These are phyloP conservation scores for Umimayanthus chanpuru DNA, from an alignment of 92 coral and sea anemone genomes.

Conservation along the genomic window DNA sequence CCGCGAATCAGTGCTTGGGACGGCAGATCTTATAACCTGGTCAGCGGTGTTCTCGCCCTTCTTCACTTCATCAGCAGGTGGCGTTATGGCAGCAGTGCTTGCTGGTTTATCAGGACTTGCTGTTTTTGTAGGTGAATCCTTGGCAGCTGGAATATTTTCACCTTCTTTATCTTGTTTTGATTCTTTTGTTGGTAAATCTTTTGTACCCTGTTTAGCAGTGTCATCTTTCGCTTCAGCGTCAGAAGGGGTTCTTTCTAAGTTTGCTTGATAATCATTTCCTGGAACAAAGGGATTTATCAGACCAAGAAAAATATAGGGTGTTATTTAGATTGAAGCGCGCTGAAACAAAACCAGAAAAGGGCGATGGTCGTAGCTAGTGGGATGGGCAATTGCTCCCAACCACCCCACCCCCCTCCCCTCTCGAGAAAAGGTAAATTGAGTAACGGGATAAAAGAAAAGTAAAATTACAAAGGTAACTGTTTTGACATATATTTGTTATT, in stretches of 20 bases:
- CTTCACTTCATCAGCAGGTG: not conserved
- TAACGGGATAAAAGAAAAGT: no score
- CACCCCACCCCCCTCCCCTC: no score
- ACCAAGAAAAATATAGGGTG: not conserved
- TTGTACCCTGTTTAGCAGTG: not conserved
- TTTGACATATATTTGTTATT: no score
- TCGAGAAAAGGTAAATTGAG: no score
- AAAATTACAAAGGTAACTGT: no score
- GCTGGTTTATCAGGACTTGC: not conserved
- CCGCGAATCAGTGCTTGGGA: not conserved
- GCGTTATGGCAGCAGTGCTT: not conserved
- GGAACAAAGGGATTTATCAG: not conserved
- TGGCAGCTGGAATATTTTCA: not conserved
- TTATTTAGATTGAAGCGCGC: not conserved
- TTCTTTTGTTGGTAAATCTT: not conserved
- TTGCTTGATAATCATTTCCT: slow-evolving; percentile 14
- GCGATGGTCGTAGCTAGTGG: no score
- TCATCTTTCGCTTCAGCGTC: not conserved
- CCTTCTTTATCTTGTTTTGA: not conserved
- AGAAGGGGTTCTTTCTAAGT: not conserved
- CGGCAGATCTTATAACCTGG: not conserved
- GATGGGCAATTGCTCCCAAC: no score
- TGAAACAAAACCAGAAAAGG: no score
- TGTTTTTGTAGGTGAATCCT: not conserved
- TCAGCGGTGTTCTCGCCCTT: not conserved